These are phyloP conservation scores for Agrotis segetum DNA, from an alignment of 2,888 invertebrate genomes.

Conservation along the genomic window DNA sequence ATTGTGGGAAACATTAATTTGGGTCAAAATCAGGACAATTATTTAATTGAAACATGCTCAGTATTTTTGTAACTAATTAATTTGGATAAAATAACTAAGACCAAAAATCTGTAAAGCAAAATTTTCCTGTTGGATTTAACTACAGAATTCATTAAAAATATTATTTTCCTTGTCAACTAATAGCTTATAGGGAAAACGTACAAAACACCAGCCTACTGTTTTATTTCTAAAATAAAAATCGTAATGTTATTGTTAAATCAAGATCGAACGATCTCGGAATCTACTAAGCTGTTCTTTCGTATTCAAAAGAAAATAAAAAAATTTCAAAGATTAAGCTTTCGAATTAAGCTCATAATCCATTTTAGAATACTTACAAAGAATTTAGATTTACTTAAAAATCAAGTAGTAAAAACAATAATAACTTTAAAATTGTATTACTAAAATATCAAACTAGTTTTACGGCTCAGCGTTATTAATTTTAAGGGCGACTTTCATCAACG, in stretches of 20 bases:
- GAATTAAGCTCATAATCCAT: background rate
- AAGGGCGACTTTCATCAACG: no score
- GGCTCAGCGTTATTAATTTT: no score
- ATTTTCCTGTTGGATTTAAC: background rate
- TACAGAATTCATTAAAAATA: constrained; percentile 14
- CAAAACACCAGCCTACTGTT: background rate
- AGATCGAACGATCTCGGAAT: constrained; percentile 4
- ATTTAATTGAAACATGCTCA: background rate
- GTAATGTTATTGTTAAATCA: constrained; percentile 17
- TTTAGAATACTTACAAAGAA: constrained; percentile 1
- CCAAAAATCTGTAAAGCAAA: background rate
- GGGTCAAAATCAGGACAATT: background rate
- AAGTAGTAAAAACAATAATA: background rate
- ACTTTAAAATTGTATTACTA: background rate
- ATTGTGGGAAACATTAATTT: background rate
- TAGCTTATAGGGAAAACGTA: constrained; percentile 10
- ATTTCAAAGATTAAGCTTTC: background rate
- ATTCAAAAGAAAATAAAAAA: background rate
- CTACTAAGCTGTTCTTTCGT: background rate
- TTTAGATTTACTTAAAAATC: background rate
- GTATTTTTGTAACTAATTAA: no score
- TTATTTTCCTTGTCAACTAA: constrained; percentile 27
- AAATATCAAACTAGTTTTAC: background rate
- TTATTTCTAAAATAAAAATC: background rate
- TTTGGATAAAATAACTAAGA: background rate